These are phyloP conservation scores for Gephyroberyx darwinii DNA, from an alignment of 2,797 vertebrate species.

Conservation along the genomic window DNA sequence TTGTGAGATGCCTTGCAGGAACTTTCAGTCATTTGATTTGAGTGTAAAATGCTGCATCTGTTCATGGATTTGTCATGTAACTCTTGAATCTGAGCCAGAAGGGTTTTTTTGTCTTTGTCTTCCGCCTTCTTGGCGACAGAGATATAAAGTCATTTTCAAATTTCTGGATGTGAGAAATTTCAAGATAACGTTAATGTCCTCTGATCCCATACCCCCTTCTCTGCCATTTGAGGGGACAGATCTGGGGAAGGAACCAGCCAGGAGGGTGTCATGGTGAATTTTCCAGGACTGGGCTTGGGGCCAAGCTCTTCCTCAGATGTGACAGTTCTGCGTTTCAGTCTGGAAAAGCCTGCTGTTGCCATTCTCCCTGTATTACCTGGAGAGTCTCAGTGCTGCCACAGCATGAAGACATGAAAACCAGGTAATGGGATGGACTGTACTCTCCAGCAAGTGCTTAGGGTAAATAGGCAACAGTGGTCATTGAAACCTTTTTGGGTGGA, in stretches of 20 bases:
- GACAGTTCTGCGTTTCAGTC: constrained; percentile 73
- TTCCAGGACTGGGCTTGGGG: constrained; percentile 65
- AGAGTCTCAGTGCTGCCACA: constrained; percentile 48
- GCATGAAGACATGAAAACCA: constrained; percentile 63
- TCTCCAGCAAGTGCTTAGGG: constrained; percentile 26
- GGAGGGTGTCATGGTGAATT: constrained; percentile 67
- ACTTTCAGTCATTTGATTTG: constrained; percentile 55
- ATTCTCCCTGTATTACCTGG: constrained; percentile 65
- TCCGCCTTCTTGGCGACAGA: constrained; percentile 8
- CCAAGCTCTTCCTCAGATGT: constrained; percentile 70
- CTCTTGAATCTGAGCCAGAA: constrained; percentile 55
- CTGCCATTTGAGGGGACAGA: constrained; percentile 56
- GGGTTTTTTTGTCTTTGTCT: constrained; percentile 33
- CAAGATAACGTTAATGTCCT: constrained; percentile 56
- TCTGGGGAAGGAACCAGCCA: constrained; percentile 59
- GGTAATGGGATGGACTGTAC: constrained; percentile 37
- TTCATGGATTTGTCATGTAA: constrained; percentile 65
- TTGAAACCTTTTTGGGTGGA: constrained; percentile 34
- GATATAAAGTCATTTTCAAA: constrained; percentile 47
- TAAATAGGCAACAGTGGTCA: constrained; percentile 22
- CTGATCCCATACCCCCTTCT: constrained; percentile 29
- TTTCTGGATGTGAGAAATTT: constrained; percentile 46
- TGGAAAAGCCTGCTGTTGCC: constrained; percentile 72
- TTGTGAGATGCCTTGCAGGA: constrained; percentile 56
- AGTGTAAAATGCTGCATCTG: constrained; percentile 62